Evolutionary conservation across 2,113 vertebrate genomes (phyloP).

Genomic region (Calidris pugnax): DNA sequence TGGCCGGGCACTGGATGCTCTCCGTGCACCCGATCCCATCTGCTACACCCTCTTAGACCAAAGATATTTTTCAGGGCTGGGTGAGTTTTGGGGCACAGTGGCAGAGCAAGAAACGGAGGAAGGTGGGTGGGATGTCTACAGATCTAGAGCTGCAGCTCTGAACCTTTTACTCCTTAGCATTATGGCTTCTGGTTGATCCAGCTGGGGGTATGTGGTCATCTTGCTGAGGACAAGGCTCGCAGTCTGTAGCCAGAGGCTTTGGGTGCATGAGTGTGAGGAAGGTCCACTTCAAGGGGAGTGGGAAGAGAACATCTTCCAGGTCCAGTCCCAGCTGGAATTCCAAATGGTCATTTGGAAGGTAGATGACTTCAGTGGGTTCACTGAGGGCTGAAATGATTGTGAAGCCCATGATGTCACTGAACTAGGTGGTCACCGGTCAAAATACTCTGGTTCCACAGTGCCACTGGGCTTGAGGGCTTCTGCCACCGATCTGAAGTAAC

Average conservation of each 20-base stretch:
- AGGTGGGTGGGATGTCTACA: not conserved
- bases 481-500: conserved; percentile 83
- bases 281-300: not conserved
- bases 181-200: not conserved
- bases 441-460: conserved; percentile 89
- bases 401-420: conserved; percentile 92
- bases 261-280: not conserved
- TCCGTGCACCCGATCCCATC: conserved; percentile 31
- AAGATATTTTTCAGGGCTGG: conserved; percentile 76
- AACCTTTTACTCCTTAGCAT: not conserved
- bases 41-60: conserved; percentile 76
- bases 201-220: not conserved
- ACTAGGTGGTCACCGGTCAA: conserved; percentile 95
- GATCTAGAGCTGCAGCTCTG: not conserved
- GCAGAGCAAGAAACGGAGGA: not conserved
- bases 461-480: conserved; percentile 89
- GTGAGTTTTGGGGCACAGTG: conserved; percentile 32
- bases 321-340: not conserved
- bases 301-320: not conserved
- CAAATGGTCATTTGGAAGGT: conserved; percentile 87
- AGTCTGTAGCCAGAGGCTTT: not conserved
- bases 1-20: conserved; percentile 56
- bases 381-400: conserved; percentile 93
- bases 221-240: not conserved
- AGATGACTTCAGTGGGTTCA: conserved; percentile 91